phyloP scores from a whole-genome alignment of 1,140 invertebrate species.

The Bombus terrestris region DNA sequence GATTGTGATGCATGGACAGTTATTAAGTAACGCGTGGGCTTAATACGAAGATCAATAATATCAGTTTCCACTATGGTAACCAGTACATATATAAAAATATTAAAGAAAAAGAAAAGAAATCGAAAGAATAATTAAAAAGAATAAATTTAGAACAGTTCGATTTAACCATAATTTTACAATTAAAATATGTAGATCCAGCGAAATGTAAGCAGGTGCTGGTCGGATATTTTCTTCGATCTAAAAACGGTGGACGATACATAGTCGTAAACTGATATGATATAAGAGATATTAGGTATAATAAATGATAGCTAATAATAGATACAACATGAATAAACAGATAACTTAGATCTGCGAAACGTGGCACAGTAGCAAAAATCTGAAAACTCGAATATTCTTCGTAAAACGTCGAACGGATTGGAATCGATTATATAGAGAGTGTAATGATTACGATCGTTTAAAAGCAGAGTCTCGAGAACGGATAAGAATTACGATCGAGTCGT shows the following conservation, averaged over 20 bases:
- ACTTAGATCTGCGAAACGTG: background rate
- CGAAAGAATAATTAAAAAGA: background rate
- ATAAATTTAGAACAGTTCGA: background rate
- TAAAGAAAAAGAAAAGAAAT: background rate
- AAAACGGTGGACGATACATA: too few species aligned
- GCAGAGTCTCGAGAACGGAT: constrained; percentile 38
- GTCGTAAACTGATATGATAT: background rate
- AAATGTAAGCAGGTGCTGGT: background rate
- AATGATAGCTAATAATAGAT: too few species aligned
- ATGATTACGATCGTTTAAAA: background rate
- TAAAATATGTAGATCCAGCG: background rate
- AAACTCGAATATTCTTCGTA: background rate
- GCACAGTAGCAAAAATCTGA: background rate
- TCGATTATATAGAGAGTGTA: too few species aligned
- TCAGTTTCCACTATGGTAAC: background rate
- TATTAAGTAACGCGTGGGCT: background rate
- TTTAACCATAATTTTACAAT: background rate
- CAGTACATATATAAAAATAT: background rate
- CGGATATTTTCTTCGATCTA: background rate
- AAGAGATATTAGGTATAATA: too few species aligned
- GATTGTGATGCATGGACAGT: background rate
- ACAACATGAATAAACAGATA: too few species aligned
- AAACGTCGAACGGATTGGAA: background rate
- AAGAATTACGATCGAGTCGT: constrained; percentile 66
- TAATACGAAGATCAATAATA: background rate